Conservation (phyloP, 2,888 invertebrate species). For the Proisotoma minuta region DNA sequence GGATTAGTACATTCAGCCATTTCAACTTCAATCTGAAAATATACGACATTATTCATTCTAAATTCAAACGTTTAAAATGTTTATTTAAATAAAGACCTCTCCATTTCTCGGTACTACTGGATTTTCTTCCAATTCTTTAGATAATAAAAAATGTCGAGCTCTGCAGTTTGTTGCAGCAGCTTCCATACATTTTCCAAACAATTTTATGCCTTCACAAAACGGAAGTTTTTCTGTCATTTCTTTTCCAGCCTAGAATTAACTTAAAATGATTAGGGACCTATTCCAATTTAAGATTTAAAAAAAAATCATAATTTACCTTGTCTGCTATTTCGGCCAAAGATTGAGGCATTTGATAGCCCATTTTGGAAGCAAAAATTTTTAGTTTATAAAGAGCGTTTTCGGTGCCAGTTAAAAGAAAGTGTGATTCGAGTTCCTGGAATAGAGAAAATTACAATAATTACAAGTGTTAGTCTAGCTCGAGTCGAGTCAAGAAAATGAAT, state of each 20-base stretch:
- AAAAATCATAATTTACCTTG: not conserved
- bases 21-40: constrained; percentile 23
- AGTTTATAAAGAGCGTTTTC: constrained; percentile 18
- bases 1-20: constrained; percentile 25
- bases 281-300: not conserved
- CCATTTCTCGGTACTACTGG: constrained; percentile 16
- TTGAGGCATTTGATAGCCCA: constrained; percentile 9
- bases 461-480: too few species aligned
- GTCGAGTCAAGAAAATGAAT: too few species aligned
- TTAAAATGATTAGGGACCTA: too few species aligned
- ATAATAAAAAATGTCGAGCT: constrained; percentile 10
- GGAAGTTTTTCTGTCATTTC: not conserved
- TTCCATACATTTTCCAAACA: constrained; percentile 23
- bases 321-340: constrained; percentile 9
- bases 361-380: constrained; percentile 12
- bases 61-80: not conserved
- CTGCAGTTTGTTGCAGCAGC: constrained; percentile 9
- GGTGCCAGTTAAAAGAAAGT: constrained; percentile 28
- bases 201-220: constrained; percentile 3
- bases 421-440: constrained; percentile 4
- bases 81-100: constrained; percentile 9
- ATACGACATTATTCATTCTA: not conserved
- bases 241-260: not conserved
- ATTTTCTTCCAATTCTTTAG: not conserved
- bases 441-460: not conserved